Base-by-base conservation (phyloP, 2,888 invertebrate genomes). In the Eupithecia pulchellata region DNA sequence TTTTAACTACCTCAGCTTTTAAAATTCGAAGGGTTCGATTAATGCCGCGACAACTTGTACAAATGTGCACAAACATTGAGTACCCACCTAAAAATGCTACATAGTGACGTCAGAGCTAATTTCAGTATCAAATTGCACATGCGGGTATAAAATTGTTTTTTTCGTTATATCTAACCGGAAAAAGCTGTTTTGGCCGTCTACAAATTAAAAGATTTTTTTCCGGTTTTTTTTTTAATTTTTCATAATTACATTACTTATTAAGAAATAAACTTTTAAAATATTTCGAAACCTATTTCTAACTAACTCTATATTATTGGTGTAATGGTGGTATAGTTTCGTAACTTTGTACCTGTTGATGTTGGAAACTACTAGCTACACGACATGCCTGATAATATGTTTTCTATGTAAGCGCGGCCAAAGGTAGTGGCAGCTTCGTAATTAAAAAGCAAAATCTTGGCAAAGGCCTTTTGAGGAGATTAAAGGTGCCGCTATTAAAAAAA, bases 401-500 rank as follows among this genome's bases (percentile, higher is more conserved):
- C 58, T n/a, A 32, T 60, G 30, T 30, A 60, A n/a, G 11, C 32
- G 6, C 11, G 20, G 58, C 32, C 3, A 32, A 60, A 66, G 36
- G 66, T 60, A 68, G 68, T 57, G 60, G 66, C 64, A 64, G 60
- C 20, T n/a, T 29, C 60, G 63, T 73, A 73, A 73, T 73, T 73
- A 73, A 73, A 72, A 70, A 70, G 70, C 63, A 68, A 73, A 73
- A 72, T 61, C 64, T 72, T 58, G 47, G 69, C 34, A 55, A 66
- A 69, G 72, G 55, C 42, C 69, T 69, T 71, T 66, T 69, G 72
- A 72, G 69, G 67, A 52, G 66, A 66, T 69, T 58, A 66, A 64
- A 65, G 52, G 27, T 63, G 42, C 57, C 58, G n/a, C 30, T 60
- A n/a, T 32, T 58, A 20, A 13, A n/a, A n/a, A 30, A 60, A 60